Percentiles rank a stretch among this genome's conserved stretches.
Evolutionary conservation across 2,888 invertebrate genomes (phyloP).

Genomic region (Phyto melanocephala): DNA sequence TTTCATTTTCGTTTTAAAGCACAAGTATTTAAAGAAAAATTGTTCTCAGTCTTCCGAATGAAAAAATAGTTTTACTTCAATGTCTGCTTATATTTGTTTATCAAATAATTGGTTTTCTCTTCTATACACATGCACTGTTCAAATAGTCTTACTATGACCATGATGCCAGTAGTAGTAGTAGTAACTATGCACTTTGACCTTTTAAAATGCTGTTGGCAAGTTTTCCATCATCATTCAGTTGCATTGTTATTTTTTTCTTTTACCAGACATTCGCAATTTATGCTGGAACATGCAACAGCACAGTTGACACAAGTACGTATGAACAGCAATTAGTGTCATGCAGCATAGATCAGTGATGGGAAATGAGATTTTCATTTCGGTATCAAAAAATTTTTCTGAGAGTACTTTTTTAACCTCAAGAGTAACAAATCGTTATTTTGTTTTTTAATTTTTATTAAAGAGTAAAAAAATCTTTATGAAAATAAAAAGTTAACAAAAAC

Average conservation of each 20-base stretch:
- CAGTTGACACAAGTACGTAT: not conserved
- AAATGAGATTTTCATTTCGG: too few relatives aligned
- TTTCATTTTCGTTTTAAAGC: not conserved
- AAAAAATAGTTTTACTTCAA: too few relatives aligned
- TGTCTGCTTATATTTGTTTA: constrained; percentile 10
- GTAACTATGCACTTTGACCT: constrained; percentile 40
- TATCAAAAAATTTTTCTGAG: too few relatives aligned
- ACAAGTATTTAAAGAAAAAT: not conserved
- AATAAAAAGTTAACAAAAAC: too few relatives aligned
- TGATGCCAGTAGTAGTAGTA: not conserved
- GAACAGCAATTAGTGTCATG: not conserved
- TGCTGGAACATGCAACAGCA: not conserved
- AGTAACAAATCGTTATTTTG: too few relatives aligned
- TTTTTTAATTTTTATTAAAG: too few relatives aligned
- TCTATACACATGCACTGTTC: not conserved
- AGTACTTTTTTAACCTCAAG: too few relatives aligned
- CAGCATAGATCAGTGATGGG: too few relatives aligned
- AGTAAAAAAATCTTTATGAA: too few relatives aligned
- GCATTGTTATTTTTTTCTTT: constrained; percentile 33
- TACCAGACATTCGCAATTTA: constrained; percentile 2
- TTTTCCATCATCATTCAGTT: not conserved
- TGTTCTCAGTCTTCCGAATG: too few relatives aligned
- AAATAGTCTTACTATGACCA: constrained; percentile 16
- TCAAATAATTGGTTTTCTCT: constrained; percentile 20
- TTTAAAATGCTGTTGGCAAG: constrained; percentile 21